Conservation (phyloP, 35 echinoderm and acorn worm species). For the Holothuria glaberrima region DNA sequence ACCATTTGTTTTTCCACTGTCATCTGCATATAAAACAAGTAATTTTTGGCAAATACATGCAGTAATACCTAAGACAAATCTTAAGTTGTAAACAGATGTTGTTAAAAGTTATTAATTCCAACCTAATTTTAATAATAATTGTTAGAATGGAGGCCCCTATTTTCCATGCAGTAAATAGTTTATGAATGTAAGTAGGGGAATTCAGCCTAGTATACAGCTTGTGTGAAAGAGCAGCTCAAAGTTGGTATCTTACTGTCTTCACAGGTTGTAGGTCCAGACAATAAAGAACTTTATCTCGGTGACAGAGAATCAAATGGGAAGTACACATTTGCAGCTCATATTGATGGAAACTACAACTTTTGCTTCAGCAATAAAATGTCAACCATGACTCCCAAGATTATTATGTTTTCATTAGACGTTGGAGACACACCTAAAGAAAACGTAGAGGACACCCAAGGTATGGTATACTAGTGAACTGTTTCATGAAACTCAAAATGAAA, state of each 20-base stretch:
- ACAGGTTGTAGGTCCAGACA: slow-evolving; percentile 92
- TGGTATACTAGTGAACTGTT: neutral
- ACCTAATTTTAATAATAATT: too few relatives aligned
- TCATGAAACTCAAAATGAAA: neutral
- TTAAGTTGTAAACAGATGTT: too few relatives aligned
- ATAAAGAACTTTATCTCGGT: slow-evolving; percentile 81
- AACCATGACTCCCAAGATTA: slow-evolving; percentile 96
- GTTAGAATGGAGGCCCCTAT: too few relatives aligned
- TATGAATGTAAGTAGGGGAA: too few relatives aligned
- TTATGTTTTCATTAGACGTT: slow-evolving; percentile 98
- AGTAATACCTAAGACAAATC: too few relatives aligned
- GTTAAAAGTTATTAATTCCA: too few relatives aligned
- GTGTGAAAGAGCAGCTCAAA: too few relatives aligned
- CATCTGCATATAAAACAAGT: too few relatives aligned
- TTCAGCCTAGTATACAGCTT: too few relatives aligned
- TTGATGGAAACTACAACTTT: slow-evolving; percentile 87
- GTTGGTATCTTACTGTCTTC: neutral
- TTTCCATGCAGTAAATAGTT: too few relatives aligned
- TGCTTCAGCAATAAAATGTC: slow-evolving; percentile 99
- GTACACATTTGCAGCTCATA: slow-evolving; percentile 92
- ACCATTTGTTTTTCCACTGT: too few relatives aligned
- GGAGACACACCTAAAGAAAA: slow-evolving; percentile 87
- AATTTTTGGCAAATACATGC: too few relatives aligned
- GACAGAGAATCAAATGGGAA: slow-evolving; percentile 95
- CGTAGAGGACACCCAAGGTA: slow-evolving; percentile 91